Evolutionary conservation across 2,888 invertebrate species (phyloP).

Genomic region (Odontocerum albicorne): DNA sequence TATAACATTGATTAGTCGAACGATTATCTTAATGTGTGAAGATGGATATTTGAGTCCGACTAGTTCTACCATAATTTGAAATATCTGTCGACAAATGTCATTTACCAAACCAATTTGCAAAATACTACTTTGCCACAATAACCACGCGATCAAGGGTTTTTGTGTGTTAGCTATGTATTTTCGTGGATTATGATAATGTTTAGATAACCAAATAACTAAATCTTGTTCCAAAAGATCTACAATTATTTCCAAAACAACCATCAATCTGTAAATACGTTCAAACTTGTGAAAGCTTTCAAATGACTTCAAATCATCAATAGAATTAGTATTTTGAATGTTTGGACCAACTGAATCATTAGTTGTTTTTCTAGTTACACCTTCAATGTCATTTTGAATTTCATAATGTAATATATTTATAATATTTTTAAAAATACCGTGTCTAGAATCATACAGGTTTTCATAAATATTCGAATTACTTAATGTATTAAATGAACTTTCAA

Average conservation of each 20-base stretch:
- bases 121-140: constrained; percentile 48
- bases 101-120: constrained; percentile 47
- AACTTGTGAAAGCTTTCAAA: constrained; percentile 47
- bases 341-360: not conserved
- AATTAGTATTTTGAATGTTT: no score
- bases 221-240: constrained; percentile 59
- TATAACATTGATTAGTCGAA: constrained; percentile 22
- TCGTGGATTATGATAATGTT: constrained; percentile 47
- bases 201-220: constrained; percentile 58
- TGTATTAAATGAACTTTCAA: constrained; percentile 45
- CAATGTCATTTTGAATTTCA: constrained; percentile 2
- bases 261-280: constrained; percentile 55
- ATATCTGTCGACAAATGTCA: constrained; percentile 46
- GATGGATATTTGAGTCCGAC: constrained; percentile 49
- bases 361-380: not conserved
- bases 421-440: constrained; percentile 13
- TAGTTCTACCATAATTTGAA: constrained; percentile 46
- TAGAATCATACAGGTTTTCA: constrained; percentile 42
- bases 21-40: constrained; percentile 42
- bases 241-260: constrained; percentile 53
- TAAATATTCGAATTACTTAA: constrained; percentile 35
- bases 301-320: constrained; percentile 41
- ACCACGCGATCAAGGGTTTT: constrained; percentile 48
- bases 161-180: constrained; percentile 47
- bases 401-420: constrained; percentile 8